Conservation (phyloP, 2,888 invertebrate genomes). For the Nemurella pictetii region DNA sequence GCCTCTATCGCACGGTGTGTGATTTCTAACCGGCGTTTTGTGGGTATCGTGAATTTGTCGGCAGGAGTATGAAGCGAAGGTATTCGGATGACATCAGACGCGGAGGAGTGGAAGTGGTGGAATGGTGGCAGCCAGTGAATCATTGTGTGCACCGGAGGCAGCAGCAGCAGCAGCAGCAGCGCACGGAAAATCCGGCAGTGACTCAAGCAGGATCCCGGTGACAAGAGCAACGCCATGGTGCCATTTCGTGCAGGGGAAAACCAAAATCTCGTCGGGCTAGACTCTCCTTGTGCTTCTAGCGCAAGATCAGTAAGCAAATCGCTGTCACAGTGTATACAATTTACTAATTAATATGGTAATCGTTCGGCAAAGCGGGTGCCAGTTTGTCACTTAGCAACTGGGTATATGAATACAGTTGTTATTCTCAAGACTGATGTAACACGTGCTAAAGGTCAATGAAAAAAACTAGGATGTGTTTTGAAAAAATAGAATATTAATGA, state of each 20-base stretch:
- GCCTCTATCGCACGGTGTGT: neutral
- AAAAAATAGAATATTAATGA: neutral
- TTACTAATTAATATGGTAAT: neutral
- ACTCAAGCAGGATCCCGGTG: neutral
- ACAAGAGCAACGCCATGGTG: neutral
- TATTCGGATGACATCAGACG: slow-evolving; percentile 13
- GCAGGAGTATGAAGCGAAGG: neutral
- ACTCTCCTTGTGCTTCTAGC: neutral
- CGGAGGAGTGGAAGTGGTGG: neutral
- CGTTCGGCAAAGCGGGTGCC: neutral
- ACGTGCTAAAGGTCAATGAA: neutral
- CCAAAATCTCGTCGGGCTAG: neutral
- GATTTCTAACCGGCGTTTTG: neutral
- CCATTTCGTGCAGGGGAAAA: neutral
- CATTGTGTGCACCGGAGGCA: neutral
- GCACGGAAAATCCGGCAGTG: neutral
- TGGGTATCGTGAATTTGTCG: neutral
- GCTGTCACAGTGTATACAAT: neutral
- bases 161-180: too few species aligned
- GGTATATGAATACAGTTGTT: neutral
- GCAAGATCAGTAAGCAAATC: neutral
- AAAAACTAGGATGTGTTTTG: neutral
- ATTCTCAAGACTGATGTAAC: neutral
- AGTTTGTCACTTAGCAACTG: neutral
- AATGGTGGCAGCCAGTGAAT: neutral